phyloP scores from a whole-genome alignment of 2,888 invertebrate genomes.

The Parnassius smintheus region DNA sequence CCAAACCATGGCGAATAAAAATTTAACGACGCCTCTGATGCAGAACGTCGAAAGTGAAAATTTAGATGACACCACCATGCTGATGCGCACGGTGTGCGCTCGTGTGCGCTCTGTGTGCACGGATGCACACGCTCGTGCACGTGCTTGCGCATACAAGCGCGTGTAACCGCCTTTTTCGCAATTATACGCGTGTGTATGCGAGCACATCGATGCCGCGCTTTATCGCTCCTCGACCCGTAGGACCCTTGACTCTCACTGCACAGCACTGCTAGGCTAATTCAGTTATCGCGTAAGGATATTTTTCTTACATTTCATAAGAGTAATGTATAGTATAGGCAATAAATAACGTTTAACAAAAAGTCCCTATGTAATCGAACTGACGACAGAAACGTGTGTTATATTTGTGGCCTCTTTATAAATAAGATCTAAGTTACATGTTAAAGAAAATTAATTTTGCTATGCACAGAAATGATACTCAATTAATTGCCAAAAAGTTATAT shows the following conservation, averaged over 20 bases:
- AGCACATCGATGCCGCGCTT: constrained; percentile 7
- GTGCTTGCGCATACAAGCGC: constrained; percentile 10
- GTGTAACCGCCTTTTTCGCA: constrained; percentile 15
- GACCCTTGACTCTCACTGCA: constrained; percentile 70
- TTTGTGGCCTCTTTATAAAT: constrained; percentile 81
- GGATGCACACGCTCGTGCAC: constrained; percentile 10
- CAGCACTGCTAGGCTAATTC: constrained; percentile 79
- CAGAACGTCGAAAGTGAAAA: no score
- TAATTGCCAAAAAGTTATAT: constrained; percentile 82
- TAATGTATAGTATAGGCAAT: constrained; percentile 78
- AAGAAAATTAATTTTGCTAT: constrained; percentile 81
- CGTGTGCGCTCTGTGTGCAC: constrained; percentile 23
- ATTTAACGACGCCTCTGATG: no score
- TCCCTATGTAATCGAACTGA: constrained; percentile 81
- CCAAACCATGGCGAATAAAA: no score
- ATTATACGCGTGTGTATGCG: constrained; percentile 9
- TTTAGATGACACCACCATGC: no score
- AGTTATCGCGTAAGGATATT: constrained; percentile 78
- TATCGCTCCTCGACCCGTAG: constrained; percentile 39
- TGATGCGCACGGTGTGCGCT: constrained; percentile 13
- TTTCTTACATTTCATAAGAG: constrained; percentile 78
- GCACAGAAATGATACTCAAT: constrained; percentile 83
- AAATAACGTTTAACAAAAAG: constrained; percentile 78
- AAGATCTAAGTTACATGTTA: constrained; percentile 81
- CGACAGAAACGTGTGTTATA: constrained; percentile 80